phyloP scores from a whole-genome alignment of 2,888 invertebrate genomes.

The Pediacus dermestoides region DNA sequence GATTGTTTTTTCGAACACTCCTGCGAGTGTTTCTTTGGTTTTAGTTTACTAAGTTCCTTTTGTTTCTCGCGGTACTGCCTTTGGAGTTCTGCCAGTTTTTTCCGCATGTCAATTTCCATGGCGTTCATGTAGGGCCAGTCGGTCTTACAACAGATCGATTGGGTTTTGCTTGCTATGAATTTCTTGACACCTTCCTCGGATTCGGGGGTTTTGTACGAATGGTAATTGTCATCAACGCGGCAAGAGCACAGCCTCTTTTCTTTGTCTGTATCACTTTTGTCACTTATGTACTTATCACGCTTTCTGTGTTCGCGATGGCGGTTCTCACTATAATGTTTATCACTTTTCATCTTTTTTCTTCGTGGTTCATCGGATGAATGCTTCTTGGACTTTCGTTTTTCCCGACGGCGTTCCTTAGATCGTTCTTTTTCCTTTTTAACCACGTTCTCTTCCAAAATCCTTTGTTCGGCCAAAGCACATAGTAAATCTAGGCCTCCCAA shows the following conservation, averaged over 20 bases:
- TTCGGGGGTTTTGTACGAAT: conserved; percentile 46
- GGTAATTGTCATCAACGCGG: conserved; percentile 35
- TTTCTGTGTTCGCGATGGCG: conserved; percentile 33
- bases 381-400: conserved; percentile 50
- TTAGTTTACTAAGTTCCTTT: conserved; percentile 71
- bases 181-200: conserved; percentile 48
- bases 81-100: conserved; percentile 75
- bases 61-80: conserved; percentile 80
- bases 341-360: conserved; percentile 45
- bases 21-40: conserved; percentile 52
- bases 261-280: conserved; percentile 20
- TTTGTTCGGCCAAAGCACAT: conserved; percentile 80
- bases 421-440: conserved; percentile 23
- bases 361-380: conserved; percentile 44
- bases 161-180: conserved; percentile 43
- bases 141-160: conserved; percentile 37
- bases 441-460: conserved; percentile 72
- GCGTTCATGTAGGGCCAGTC: conserved; percentile 59
- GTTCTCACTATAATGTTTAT: conserved; percentile 30
- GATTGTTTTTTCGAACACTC: conserved; percentile 50
- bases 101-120: conserved; percentile 78
- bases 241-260: conserved; percentile 33
- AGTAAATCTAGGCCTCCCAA: conserved; percentile 70
- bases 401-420: conserved; percentile 43
- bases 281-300: conserved; percentile 23